Conservation (phyloP, 2,113 vertebrate species). For the Urocolius indicus region DNA sequence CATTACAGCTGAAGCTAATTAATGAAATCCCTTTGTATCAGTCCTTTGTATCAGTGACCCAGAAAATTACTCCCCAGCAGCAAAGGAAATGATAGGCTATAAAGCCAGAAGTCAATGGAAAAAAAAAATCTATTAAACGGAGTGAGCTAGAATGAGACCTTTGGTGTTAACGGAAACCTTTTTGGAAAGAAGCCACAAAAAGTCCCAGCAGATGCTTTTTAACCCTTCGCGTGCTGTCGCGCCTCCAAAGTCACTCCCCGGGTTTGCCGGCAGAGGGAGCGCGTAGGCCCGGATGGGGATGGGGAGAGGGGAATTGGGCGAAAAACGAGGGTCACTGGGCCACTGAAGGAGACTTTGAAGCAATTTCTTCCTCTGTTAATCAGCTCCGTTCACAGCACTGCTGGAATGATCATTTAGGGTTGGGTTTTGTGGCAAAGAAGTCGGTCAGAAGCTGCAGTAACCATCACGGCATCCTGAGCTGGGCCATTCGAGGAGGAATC, state of each 20-base stretch:
- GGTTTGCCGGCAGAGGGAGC: not conserved
- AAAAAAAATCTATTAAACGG: constrained; percentile 82
- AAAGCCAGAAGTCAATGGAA: constrained; percentile 80
- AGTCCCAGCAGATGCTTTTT: constrained; percentile 32
- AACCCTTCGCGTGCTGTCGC: constrained; percentile 8
- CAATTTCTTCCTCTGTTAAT: no score
- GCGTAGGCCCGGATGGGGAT: no score
- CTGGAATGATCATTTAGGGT: no score
- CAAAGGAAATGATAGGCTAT: constrained; percentile 90
- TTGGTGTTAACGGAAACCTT: constrained; percentile 78
- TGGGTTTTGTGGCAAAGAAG: no score
- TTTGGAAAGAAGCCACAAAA: constrained; percentile 77
- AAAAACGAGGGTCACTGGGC: no score
- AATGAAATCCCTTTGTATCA: constrained; percentile 85
- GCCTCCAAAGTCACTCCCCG: no score
- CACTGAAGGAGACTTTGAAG: no score
- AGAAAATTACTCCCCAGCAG: constrained; percentile 88
- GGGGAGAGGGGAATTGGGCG: no score
- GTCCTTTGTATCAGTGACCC: constrained; percentile 87
- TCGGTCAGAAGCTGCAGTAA: no score
- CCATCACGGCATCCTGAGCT: no score
- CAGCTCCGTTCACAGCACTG: no score
- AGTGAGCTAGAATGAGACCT: constrained; percentile 74
- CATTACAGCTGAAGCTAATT: constrained; percentile 78
- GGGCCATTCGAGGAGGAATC: no score